Base-by-base conservation (phyloP, 2,888 invertebrate species). In the Eristalis pertinax region DNA sequence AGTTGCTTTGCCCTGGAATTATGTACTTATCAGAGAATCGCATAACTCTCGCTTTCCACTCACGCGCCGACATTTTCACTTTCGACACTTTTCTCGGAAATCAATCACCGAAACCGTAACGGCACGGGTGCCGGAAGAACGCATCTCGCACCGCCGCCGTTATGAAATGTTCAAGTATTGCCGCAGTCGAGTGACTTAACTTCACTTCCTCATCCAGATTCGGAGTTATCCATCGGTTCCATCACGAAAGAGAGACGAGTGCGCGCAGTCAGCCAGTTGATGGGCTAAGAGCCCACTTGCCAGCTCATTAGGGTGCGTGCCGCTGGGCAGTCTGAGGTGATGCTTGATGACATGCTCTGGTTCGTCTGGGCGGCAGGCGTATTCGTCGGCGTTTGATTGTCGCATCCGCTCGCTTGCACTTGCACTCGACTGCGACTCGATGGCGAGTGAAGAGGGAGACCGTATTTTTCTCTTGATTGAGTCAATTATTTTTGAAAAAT, bases 101-200 rank as follows among this genome's bases (percentile, higher is more conserved):
- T 82, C 77, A 82, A 86, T 86, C 77, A 81, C 38, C 24, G 77
- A 26, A 73, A 74, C 74, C 70, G 81, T 62, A 81, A 75, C 65
- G 64, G 62, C 43, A 38, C 50, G 19, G 19, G 7, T 50, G 50
- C 50, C 50, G 50, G 50, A 50, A 50, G 19, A 50, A 50, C 50
- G 5, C 50, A 50, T 50, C 50, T n/a, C 50, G 8, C 50, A 50
- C 8, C 50, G 50, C 1, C 19, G 8, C 7, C 50, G 19, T 50
- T 50, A 8, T 19, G 19, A 8, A 19, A 50, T 7, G n/a, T 15
- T n/a, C 43, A 10, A 32, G 32, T 32, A 8, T 10, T 32, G 32
- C 32, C 32, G 10, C 32, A 8, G 8, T n/a, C 13, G 38, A 38
- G 13, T 43, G 43, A 7, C 43, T 43, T 50, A 8, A 50, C 19